These are phyloP conservation scores for Leptodactylus fallax DNA, from an alignment of 2,797 vertebrate species.

Conservation along the genomic window DNA sequence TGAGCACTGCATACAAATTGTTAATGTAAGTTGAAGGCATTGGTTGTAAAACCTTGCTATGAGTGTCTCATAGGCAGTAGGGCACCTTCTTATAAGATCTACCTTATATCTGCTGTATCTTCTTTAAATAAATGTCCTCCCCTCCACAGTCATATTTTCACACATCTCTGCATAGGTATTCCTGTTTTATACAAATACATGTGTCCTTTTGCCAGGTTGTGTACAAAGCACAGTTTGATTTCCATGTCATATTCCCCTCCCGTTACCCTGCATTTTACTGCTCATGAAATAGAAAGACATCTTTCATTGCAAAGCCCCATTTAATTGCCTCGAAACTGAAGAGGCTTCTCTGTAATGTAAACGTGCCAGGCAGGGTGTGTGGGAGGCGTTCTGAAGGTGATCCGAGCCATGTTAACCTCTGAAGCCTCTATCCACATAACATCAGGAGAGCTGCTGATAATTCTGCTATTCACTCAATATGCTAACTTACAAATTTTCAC, in stretches of 20 bases:
- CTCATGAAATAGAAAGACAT: slow-evolving; percentile 52
- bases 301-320: slow-evolving; percentile 63
- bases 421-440: slow-evolving; percentile 29
- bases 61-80: no score
- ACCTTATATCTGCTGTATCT: no score
- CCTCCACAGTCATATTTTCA: not conserved
- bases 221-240: slow-evolving; percentile 60
- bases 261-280: slow-evolving; percentile 55
- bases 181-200: slow-evolving; percentile 8
- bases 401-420: slow-evolving; percentile 50
- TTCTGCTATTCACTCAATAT: slow-evolving; percentile 35
- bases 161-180: not conserved
- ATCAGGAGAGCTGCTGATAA: slow-evolving; percentile 6
- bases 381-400: slow-evolving; percentile 46
- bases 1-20: no score
- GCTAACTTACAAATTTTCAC: not conserved
- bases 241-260: slow-evolving; percentile 43
- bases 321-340: slow-evolving; percentile 64
- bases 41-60: no score
- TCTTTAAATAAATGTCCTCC: not conserved
- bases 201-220: slow-evolving; percentile 11
- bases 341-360: slow-evolving; percentile 64
- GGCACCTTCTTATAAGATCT: no score
- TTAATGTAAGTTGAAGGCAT: no score
- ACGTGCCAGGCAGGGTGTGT: slow-evolving; percentile 53